Percentiles rank a stretch among this genome's conserved stretches.
phyloP scores from a whole-genome alignment of 2,888 invertebrate genomes.

The Dynastes tityus region DNA sequence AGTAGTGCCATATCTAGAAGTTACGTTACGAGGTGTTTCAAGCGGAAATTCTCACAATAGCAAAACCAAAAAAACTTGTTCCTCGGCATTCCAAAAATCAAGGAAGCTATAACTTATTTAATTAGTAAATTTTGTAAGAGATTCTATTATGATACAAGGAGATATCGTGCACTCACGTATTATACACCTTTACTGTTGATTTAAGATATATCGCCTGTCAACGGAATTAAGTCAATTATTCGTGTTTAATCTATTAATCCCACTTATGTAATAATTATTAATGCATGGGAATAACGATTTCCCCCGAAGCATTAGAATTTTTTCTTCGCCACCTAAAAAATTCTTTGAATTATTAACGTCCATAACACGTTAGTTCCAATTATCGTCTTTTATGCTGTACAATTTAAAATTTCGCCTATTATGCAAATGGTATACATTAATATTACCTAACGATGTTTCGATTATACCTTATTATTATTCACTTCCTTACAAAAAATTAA shows the following conservation, averaged over 20 bases:
- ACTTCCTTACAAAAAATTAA: constrained; percentile 28
- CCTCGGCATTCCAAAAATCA: no score
- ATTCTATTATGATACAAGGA: no score
- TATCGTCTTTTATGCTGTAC: constrained; percentile 6
- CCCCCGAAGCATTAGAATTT: neutral
- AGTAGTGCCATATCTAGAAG: no score
- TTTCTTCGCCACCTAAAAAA: neutral
- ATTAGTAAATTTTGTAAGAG: no score
- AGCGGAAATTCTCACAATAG: neutral
- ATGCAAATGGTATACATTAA: constrained; percentile 31
- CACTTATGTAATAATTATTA: neutral
- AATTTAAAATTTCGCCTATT: constrained; percentile 19
- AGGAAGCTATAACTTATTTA: no score
- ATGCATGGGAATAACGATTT: constrained; percentile 12
- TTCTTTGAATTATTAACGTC: constrained; percentile 20
- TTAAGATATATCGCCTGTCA: neutral
- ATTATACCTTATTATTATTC: constrained; percentile 16
- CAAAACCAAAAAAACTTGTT: neutral
- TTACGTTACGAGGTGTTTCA: no score
- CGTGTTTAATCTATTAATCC: neutral
- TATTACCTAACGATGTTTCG: constrained; percentile 18
- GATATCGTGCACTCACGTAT: neutral
- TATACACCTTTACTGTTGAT: neutral
- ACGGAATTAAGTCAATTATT: neutral
- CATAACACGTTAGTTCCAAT: constrained; percentile 5